Evolutionary conservation across 1,140 invertebrate genomes (phyloP).

Genomic region (Hydropsyche tenuis): DNA sequence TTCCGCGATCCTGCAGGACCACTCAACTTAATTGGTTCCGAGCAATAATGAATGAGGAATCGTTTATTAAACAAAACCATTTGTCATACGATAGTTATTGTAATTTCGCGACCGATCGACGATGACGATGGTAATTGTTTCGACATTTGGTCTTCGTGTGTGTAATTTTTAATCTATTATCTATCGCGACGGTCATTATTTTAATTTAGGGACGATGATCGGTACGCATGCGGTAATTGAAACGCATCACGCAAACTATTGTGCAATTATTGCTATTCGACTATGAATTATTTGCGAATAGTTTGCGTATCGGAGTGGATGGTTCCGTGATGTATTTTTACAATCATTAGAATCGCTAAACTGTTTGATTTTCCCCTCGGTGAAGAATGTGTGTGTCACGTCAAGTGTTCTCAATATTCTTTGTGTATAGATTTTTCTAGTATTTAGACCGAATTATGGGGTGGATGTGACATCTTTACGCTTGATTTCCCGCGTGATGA

Average conservation of each 20-base stretch:
- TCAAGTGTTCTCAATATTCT: too few relatives aligned
- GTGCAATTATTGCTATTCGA: too few relatives aligned
- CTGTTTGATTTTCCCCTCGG: too few relatives aligned
- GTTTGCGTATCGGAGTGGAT: too few relatives aligned
- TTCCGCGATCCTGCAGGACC: constrained; percentile 4
- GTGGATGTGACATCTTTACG: constrained; percentile 45
- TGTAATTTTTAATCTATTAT: constrained; percentile 8
- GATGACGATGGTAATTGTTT: constrained; percentile 12
- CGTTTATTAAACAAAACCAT: constrained; percentile 18
- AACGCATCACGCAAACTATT: not conserved
- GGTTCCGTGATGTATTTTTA: too few relatives aligned
- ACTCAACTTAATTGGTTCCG: constrained; percentile 30
- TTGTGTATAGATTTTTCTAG: too few relatives aligned
- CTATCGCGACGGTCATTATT: not conserved
- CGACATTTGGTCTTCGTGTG: constrained; percentile 18
- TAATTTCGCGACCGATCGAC: constrained; percentile 25
- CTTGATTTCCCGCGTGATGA: constrained; percentile 41
- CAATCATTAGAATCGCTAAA: too few relatives aligned
- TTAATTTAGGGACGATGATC: constrained; percentile 7
- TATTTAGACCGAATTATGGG: not conserved
- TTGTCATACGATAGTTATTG: constrained; percentile 26
- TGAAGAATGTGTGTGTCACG: too few relatives aligned
- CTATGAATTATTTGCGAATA: too few relatives aligned
- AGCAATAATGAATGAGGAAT: not conserved
- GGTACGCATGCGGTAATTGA: not conserved